phyloP scores from a whole-genome alignment of 2,888 invertebrate species.

The Dastarcus helophoroides region DNA sequence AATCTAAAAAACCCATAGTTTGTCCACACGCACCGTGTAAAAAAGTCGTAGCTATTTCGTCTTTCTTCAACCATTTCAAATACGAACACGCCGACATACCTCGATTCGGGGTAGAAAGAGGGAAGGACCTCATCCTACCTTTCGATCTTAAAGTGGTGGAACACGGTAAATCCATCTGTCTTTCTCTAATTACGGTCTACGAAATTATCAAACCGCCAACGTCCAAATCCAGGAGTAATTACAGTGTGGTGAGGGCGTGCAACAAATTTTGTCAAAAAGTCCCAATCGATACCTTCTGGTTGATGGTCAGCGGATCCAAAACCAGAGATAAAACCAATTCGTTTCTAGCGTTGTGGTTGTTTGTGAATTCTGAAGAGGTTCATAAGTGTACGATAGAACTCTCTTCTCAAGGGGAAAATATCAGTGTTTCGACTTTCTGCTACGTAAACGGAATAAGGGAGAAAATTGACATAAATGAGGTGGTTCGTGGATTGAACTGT shows the following conservation, averaged over 20 bases:
- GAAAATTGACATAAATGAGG: slow-evolving; percentile 20
- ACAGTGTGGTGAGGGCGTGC: slow-evolving; percentile 24
- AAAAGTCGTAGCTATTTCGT: slow-evolving; percentile 28
- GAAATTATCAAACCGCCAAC: slow-evolving; percentile 24
- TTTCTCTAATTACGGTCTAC: slow-evolving; percentile 28
- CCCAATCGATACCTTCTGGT: slow-evolving; percentile 30
- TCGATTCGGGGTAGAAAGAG: slow-evolving; percentile 21
- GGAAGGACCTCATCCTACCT: slow-evolving; percentile 23
- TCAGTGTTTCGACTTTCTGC: slow-evolving; percentile 27
- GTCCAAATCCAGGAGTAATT: slow-evolving; percentile 19
- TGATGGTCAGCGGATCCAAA: slow-evolving; percentile 30
- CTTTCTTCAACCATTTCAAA: slow-evolving; percentile 30
- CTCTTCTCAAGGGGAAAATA: slow-evolving; percentile 24
- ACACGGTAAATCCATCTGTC: slow-evolving; percentile 23
- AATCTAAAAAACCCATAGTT: slow-evolving; percentile 18
- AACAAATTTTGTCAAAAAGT: slow-evolving; percentile 23
- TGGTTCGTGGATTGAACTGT: slow-evolving; percentile 25
- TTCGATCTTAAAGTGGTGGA: slow-evolving; percentile 24
- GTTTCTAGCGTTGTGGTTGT: slow-evolving; percentile 29
- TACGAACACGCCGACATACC: slow-evolving; percentile 30
- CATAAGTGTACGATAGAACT: slow-evolving; percentile 30
- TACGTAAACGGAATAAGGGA: slow-evolving; percentile 23
- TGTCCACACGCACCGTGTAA: slow-evolving; percentile 32
- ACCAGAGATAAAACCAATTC: slow-evolving; percentile 20
- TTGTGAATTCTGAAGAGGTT: slow-evolving; percentile 26